Base-by-base conservation (phyloP, 2,888 invertebrate genomes). In the Elmis aenea region DNA sequence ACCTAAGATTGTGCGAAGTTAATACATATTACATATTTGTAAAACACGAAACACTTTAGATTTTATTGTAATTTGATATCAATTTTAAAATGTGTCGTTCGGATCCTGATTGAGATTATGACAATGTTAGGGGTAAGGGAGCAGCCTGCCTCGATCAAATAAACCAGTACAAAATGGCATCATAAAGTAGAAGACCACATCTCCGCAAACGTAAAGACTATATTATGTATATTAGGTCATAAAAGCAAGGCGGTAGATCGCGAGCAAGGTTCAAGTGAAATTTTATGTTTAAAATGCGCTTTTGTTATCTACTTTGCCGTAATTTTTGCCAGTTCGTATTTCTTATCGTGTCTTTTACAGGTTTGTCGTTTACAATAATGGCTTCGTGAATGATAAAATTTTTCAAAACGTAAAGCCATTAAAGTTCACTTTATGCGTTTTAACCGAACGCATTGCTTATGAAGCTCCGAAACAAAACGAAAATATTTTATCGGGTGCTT, bases 161-260 rank as follows among this genome's bases (percentile, higher is more conserved):
- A 49, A 52, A 49, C 43, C 49, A 45, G 45, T 51, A 52, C 52
- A 55, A 52, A 54, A 53, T 48, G 49, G 50, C 33, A 47, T 38
- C 48, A 48, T 57, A 56, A 57, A 57, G 46, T 46, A 45, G 42
- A 33, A 36, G 44, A 31, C 43, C 42, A 46, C 50, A 48, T 48
- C 48, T 42, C 46, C 24, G 45, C 46, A 46, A 44, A 55, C 51
- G 42, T 55, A 54, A 57, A 54, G 56, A 54, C 52, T 51, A 51
- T 55, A 57, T 57, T 57, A 57, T 58, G 58, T 55, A 57, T 57
- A 58, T 57, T 48, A 54, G 52, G 49, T 45, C 45, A 52, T 57
- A 58, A 58, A 58, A 48, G 45, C 48, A 36, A 42, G 46, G 38
- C 50, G 45, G 44, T 44, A 44, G 50, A 43, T 45, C 45, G 48